phyloP scores from a whole-genome alignment of 2,113 vertebrate species.

The Macaca nemestrina region DNA sequence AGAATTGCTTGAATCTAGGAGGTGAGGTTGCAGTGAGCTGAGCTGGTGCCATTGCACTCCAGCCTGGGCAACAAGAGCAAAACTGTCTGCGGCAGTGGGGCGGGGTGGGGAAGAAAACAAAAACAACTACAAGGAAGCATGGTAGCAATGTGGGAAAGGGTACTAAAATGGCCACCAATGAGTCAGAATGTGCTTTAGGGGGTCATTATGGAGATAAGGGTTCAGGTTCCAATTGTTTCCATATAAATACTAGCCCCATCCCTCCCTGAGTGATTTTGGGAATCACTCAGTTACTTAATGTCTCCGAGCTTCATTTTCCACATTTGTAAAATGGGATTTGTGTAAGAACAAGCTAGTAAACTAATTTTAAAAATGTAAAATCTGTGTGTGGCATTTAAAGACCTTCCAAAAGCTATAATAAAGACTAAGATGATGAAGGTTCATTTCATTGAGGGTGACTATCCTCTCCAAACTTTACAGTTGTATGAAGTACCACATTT shows the following conservation, averaged over 20 bases:
- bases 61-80: too few species aligned
- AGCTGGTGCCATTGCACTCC: too few species aligned
- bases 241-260: neutral
- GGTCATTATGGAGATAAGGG: neutral
- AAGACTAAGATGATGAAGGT: neutral
- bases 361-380: neutral
- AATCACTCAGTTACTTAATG: neutral
- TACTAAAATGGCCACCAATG: accelerated
- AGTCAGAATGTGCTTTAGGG: neutral
- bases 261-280: neutral
- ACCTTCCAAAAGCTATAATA: neutral
- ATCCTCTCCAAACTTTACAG: neutral
- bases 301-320: neutral
- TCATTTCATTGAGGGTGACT: neutral
- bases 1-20: too few species aligned
- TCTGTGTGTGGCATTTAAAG: neutral
- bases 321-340: neutral
- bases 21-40: too few species aligned
- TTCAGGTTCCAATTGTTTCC: neutral
- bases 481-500: neutral
- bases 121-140: neutral
- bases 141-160: neutral
- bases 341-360: neutral
- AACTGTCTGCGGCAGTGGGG: too few species aligned
- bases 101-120: accelerated